Evolutionary conservation across 2,113 vertebrate genomes (phyloP).

Genomic region (Patagioenas fasciata): DNA sequence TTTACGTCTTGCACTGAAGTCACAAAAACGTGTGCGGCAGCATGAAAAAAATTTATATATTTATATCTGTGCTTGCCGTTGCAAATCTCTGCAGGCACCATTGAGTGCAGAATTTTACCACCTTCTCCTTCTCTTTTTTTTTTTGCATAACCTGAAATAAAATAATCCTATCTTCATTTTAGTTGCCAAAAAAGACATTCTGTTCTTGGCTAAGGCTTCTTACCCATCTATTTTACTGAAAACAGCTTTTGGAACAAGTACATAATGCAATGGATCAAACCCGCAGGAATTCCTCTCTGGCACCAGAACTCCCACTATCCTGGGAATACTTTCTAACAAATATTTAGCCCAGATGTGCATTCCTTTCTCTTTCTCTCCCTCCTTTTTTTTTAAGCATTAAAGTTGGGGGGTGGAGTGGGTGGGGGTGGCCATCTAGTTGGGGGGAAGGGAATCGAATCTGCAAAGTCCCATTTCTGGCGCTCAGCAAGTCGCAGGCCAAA

Average conservation of each 20-base stretch:
- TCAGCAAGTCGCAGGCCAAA: constrained; percentile 15
- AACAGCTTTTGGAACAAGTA: constrained; percentile 88
- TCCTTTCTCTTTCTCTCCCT: constrained; percentile 66
- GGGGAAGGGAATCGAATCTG: not conserved
- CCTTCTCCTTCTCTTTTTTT: constrained; percentile 8
- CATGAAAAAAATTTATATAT: not conserved
- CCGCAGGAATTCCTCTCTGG: constrained; percentile 91
- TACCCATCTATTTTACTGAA: constrained; percentile 79
- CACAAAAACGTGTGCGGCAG: not conserved
- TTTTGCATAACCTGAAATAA: constrained; percentile 70
- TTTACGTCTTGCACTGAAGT: not conserved
- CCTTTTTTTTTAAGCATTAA: constrained; percentile 12
- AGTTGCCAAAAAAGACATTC: constrained; percentile 84
- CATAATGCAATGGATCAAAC: constrained; percentile 87
- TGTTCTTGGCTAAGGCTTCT: constrained; percentile 83
- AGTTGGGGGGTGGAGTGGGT: not conserved
- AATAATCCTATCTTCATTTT: constrained; percentile 64
- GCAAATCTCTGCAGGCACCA: constrained; percentile 22
- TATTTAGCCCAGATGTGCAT: constrained; percentile 89
- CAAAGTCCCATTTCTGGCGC: constrained; percentile 38
- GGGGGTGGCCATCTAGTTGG: not conserved
- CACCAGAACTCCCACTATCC: constrained; percentile 78
- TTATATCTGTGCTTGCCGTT: not conserved
- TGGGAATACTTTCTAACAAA: constrained; percentile 82
- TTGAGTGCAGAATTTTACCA: not conserved